Evolutionary conservation across 2,888 invertebrate genomes (phyloP).

Genomic region (Pristionchus entomophagus): DNA sequence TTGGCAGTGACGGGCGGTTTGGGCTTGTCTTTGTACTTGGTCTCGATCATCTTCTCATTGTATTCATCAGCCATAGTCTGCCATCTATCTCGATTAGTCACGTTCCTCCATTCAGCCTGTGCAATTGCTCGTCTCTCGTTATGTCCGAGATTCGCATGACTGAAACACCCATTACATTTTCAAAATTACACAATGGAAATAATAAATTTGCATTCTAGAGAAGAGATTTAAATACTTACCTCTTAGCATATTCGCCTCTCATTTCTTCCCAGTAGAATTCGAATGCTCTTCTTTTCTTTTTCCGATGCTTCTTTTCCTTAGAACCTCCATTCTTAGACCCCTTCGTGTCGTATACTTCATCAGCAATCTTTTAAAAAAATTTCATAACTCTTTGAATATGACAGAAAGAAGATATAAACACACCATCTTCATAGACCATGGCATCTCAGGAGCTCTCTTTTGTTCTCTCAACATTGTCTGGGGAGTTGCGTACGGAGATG

Average conservation of each 20-base stretch:
- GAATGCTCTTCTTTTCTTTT: slow-evolving; percentile 48
- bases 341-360: slow-evolving; percentile 21
- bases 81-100: slow-evolving; percentile 44
- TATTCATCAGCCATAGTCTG: slow-evolving; percentile 46
- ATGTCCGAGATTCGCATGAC: slow-evolving; percentile 45
- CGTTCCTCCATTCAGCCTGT: slow-evolving; percentile 45
- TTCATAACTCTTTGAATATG: no score
- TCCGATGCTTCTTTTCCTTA: slow-evolving; percentile 22
- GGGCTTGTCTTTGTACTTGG: slow-evolving; percentile 40
- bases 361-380: not conserved
- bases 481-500: slow-evolving; percentile 14
- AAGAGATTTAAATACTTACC: not conserved
- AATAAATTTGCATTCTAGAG: not conserved
- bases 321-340: slow-evolving; percentile 16
- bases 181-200: not conserved
- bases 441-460: not conserved
- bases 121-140: slow-evolving; percentile 47
- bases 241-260: slow-evolving; percentile 45
- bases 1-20: slow-evolving; percentile 47
- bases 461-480: not conserved
- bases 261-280: slow-evolving; percentile 48
- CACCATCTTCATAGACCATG: slow-evolving; percentile 21
- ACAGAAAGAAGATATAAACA: no score
- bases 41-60: slow-evolving; percentile 44
- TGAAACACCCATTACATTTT: no score